These are phyloP conservation scores for Phaonia tiefii DNA, from an alignment of 2,888 invertebrate species.

Conservation along the genomic window DNA sequence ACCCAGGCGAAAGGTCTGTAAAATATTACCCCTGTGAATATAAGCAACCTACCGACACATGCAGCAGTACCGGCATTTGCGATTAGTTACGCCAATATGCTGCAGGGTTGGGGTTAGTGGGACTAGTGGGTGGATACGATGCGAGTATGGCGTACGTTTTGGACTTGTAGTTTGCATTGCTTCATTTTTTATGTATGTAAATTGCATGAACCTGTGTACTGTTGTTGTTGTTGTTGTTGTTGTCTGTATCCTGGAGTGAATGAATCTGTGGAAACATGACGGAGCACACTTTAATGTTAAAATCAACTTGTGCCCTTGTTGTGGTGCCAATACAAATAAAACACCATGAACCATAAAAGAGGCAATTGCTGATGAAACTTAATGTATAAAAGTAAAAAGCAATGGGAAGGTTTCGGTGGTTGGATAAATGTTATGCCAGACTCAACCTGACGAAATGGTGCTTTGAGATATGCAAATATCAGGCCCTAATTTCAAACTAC, in stretches of 20 bases:
- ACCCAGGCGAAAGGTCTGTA: background rate
- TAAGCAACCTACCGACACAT: conserved; percentile 36
- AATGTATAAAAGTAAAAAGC: no score
- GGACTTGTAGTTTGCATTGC: conserved; percentile 34
- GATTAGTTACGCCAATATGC: background rate
- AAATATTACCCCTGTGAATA: conserved; percentile 45
- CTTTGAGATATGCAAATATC: no score
- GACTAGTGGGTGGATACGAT: conserved; percentile 23
- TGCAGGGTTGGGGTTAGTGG: background rate
- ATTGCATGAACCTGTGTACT: conserved; percentile 60
- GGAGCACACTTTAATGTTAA: conserved; percentile 36
- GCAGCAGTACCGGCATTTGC: conserved; percentile 38
- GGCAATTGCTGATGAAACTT: background rate
- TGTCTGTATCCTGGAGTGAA: background rate
- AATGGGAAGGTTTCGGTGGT: conserved; percentile 40
- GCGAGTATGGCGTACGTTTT: conserved; percentile 28
- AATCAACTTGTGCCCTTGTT: conserved; percentile 42
- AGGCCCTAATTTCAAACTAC: no score
- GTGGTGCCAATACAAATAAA: conserved; percentile 1
- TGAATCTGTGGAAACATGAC: conserved; percentile 4
- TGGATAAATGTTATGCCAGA: no score
- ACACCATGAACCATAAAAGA: conserved; percentile 19
- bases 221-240: background rate
- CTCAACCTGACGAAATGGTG: background rate
- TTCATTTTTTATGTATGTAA: conserved; percentile 64